These are phyloP conservation scores for Pseudopodoces humilis DNA, from an alignment of 2,113 vertebrate species.

Conservation along the genomic window DNA sequence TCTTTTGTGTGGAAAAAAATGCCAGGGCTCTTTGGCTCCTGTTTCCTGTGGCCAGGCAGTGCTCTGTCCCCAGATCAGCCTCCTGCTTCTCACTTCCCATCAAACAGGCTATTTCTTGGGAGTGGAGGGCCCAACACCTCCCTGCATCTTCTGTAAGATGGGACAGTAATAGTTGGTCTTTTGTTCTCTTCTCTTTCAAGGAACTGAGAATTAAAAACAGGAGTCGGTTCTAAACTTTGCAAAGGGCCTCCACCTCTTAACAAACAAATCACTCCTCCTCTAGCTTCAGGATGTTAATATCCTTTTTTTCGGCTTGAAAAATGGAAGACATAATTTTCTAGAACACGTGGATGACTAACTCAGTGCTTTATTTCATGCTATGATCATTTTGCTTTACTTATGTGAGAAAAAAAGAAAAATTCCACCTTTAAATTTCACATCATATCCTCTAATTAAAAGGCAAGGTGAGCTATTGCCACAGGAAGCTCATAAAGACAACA, in stretches of 20 bases:
- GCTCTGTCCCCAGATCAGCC: not conserved
- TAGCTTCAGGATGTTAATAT: not conserved
- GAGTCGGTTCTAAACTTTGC: not conserved
- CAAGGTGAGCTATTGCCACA: not conserved
- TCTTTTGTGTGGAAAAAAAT: not conserved
- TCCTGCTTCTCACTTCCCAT: not conserved
- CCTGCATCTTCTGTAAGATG: not conserved
- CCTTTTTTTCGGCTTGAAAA: not conserved
- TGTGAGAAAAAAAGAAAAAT: not conserved
- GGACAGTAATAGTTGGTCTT: accelerated
- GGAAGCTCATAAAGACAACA: slow-evolving; percentile 60
- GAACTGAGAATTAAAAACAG: not conserved
- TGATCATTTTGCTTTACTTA: not conserved
- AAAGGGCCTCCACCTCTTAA: not conserved
- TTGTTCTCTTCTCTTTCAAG: not conserved
- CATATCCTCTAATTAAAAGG: not conserved
- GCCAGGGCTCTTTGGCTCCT: not conserved
- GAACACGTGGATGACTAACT: not conserved
- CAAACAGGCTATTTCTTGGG: not conserved
- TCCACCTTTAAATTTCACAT: not conserved
- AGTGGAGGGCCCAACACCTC: not conserved
- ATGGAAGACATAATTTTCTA: not conserved
- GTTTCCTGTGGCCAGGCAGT: not conserved
- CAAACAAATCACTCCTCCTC: not conserved
- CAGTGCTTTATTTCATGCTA: not conserved